Conservation (phyloP, 2,113 vertebrate species). For the Meleagris gallopavo region DNA sequence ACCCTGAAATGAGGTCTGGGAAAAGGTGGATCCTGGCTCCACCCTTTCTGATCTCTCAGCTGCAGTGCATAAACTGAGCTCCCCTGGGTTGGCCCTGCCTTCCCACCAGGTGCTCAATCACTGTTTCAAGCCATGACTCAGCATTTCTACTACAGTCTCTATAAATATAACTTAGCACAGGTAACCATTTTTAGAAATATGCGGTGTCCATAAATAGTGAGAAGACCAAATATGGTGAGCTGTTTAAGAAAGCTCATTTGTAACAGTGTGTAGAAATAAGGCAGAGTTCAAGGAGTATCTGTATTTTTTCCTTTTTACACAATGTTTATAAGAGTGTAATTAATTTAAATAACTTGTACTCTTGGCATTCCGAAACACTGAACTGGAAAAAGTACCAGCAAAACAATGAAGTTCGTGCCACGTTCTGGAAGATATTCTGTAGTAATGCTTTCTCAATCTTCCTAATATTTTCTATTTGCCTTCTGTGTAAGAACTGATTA, state of each 20-base stretch:
- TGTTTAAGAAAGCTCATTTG: background rate
- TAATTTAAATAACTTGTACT: background rate
- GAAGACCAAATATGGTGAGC: background rate
- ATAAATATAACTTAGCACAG: background rate
- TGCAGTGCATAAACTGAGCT: no score
- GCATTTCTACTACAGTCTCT: background rate
- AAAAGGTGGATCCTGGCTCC: no score
- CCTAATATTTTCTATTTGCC: background rate
- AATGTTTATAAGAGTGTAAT: background rate
- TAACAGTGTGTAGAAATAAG: background rate
- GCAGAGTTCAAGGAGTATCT: background rate
- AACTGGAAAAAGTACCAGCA: background rate
- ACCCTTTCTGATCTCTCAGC: no score
- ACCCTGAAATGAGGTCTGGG: no score
- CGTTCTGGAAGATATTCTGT: background rate
- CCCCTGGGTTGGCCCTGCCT: no score
- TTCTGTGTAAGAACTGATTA: background rate
- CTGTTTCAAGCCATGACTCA: no score
- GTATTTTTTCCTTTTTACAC: background rate
- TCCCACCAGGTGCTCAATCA: no score
- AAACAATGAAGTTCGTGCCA: background rate
- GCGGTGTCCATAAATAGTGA: background rate
- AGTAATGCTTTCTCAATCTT: background rate
- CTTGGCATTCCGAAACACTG: background rate
- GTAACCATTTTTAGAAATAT: background rate